Base-by-base conservation (phyloP, 2,113 vertebrate genomes). In the Bolborhynchus lineola region DNA sequence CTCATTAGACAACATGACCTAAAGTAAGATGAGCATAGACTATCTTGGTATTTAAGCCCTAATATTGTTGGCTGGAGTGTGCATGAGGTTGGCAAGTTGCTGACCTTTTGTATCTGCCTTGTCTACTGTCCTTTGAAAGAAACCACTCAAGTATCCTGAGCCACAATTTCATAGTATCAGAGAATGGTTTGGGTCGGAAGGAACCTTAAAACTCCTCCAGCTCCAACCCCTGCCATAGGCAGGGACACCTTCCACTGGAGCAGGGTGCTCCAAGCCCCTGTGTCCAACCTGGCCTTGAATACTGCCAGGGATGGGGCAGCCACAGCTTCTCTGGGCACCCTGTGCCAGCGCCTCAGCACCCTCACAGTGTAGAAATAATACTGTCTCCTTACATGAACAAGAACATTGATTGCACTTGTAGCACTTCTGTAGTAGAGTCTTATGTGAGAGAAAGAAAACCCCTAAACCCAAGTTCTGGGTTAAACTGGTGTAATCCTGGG, bases 401-500 rank as follows among this genome's bases (percentile, higher is more conserved):
- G 55, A 77, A 11, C 1, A 2, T 15, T 69, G 35, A 41, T 80
- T 80, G 92, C 65, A n/a, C 23, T 64, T 57, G 33, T 37, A 44
- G 50, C 29, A 49, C 67, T 95, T 96, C 68, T 77, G 41, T 50
- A 60, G 47, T 74, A 72, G 37, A 42, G 44, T 50, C 20, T n/a
- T 37, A 60, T 94, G 72, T 83, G 25, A 31, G 31, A 85, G 55
- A 55, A 21, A 37, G 59, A 65, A n/a, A 52, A 7, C 23, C 89
- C 82, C 74, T 72, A 88, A 90, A 82, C 19, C 44, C 74, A 88
- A 60, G n/a, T 91, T 25, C 5, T 90, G 94, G 88, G 82, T 89
- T 86, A 50, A 96, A 82, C 11, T 68, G 72, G 85, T 75, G 59
- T 91, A 92, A 89, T 95, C 77, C 65, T 82, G 65, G 63, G 89